These are phyloP conservation scores for Chascanopsetta lugubris DNA, from an alignment of 2,113 vertebrate species.

Conservation along the genomic window DNA sequence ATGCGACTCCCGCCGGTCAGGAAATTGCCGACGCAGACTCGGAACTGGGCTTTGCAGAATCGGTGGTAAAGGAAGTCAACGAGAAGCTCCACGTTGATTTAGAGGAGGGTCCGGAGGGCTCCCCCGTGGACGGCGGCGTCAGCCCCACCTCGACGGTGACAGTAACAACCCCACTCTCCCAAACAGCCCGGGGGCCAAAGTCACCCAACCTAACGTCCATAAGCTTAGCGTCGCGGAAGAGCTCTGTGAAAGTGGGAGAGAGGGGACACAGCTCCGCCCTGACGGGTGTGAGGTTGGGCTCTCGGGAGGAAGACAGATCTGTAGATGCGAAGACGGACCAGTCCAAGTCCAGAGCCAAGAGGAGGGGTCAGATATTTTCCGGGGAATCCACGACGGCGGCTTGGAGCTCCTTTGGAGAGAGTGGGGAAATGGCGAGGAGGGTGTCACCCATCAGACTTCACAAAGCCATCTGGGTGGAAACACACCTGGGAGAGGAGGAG, in stretches of 20 bases:
- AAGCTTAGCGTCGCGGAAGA: conserved; percentile 60
- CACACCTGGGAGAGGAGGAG: conserved; percentile 72
- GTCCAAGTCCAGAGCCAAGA: conserved; percentile 12
- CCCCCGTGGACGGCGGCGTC: not conserved
- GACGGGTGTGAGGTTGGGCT: conserved; percentile 62
- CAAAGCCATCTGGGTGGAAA: conserved; percentile 80
- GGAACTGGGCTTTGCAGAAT: conserved; percentile 39
- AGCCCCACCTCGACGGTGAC: conserved; percentile 19
- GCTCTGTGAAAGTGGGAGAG: conserved; percentile 49
- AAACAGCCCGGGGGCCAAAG: conserved; percentile 25
- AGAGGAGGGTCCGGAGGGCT: conserved; percentile 44
- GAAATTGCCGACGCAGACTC: conserved; percentile 2
- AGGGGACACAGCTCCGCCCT: conserved; percentile 51
- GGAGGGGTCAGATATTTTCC: conserved; percentile 31
- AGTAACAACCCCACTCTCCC: conserved; percentile 42
- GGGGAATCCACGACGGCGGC: not conserved
- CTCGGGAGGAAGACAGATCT: conserved; percentile 19
- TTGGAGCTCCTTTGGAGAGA: conserved; percentile 21
- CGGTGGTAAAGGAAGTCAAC: conserved; percentile 69
- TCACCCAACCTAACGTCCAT: conserved; percentile 58
- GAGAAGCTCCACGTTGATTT: conserved; percentile 72
- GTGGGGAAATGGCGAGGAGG: conserved; percentile 14
- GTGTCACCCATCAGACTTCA: conserved; percentile 62
- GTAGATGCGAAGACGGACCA: conserved; percentile 20
- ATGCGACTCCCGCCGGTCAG: conserved; percentile 22